A percentile compares a stretch with the other conserved stretches of the same genome.
Evolutionary conservation across 1,140 invertebrate genomes (phyloP).

Genomic region (Zeugodacus cucurbitae): DNA sequence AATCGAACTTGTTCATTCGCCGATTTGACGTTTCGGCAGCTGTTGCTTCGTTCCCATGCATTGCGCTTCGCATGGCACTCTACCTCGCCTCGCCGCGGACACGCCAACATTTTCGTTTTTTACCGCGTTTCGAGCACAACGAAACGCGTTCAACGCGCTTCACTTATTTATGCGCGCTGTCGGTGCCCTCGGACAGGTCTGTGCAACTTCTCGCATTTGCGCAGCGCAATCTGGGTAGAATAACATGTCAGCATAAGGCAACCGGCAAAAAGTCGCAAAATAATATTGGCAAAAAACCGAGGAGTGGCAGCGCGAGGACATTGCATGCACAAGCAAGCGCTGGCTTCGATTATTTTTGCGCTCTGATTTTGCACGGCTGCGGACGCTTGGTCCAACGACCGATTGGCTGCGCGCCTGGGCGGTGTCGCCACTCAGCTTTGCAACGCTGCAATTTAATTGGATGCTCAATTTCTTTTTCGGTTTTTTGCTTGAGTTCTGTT

Average conservation of each 20-base stretch:
- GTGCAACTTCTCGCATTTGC: not conserved
- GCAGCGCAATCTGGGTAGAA: not conserved
- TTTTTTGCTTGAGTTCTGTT: not conserved
- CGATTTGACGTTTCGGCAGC: constrained; percentile 15
- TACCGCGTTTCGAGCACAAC: not conserved
- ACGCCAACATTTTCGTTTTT: not conserved
- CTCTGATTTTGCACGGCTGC: not conserved
- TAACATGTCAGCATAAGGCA: constrained; percentile 7
- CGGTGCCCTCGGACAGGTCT: not conserved
- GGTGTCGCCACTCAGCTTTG: constrained; percentile 23
- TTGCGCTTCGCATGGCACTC: not conserved
- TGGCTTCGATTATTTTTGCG: not conserved
- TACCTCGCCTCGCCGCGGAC: not conserved
- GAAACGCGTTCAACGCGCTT: constrained; percentile 28
- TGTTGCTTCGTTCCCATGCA: not conserved
- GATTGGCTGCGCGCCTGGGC: constrained; percentile 10
- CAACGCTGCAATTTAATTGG: constrained; percentile 30
- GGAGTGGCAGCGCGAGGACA: constrained; percentile 14
- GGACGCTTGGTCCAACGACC: not conserved
- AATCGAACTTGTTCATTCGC: constrained; percentile 26
- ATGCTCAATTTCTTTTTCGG: constrained; percentile 17
- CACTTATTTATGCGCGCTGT: constrained; percentile 33
- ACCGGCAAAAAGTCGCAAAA: not conserved
- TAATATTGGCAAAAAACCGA: constrained; percentile 10
- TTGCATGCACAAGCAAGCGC: not conserved